Evolutionary conservation across 2,113 vertebrate species (phyloP).

Genomic region (Dromaius novaehollandiae): DNA sequence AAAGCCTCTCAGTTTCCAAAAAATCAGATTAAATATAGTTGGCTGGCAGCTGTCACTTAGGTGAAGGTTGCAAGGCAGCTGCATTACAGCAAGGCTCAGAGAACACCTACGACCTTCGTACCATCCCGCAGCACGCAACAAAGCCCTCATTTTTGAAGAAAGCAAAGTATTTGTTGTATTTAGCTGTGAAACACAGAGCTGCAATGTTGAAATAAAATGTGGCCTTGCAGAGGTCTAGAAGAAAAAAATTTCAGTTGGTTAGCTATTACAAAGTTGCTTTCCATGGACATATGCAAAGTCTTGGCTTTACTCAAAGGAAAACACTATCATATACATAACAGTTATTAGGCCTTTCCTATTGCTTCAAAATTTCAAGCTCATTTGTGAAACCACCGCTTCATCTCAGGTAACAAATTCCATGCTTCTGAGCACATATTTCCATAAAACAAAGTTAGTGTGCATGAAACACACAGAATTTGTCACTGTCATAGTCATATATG

Average conservation of each 20-base stretch:
- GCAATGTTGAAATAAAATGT: not conserved
- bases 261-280: no score
- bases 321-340: not conserved
- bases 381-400: not conserved
- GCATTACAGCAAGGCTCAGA: not conserved
- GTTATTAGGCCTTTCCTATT: not conserved
- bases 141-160: not conserved
- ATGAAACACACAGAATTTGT: not conserved
- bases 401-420: not conserved
- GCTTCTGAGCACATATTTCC: not conserved
- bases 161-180: not conserved
- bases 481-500: not conserved
- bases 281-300: not conserved
- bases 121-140: not conserved
- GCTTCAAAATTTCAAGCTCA: not conserved
- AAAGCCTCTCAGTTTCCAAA: not conserved
- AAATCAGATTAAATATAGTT: fast-evolving
- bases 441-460: not conserved
- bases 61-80: not conserved
- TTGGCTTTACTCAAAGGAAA: not conserved
- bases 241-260: not conserved
- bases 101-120: not conserved
- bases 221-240: not conserved
- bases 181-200: no score
- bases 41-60: not conserved